These are phyloP conservation scores for Drosophila paranaensis DNA, from an alignment of 2,888 invertebrate species.

Conservation along the genomic window DNA sequence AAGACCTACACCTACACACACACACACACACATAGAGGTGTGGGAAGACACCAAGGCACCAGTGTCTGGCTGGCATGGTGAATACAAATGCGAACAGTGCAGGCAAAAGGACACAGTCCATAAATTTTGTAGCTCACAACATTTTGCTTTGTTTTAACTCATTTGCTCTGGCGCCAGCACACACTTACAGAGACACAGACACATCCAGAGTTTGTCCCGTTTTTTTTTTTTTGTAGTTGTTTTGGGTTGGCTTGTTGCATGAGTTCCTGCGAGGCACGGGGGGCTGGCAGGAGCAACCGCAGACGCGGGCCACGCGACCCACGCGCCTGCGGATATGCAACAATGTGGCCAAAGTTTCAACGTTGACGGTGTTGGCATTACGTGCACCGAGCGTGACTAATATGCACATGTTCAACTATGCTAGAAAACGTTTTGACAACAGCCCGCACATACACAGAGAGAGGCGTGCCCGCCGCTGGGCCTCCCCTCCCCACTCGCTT, in stretches of 20 bases:
- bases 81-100: conserved; percentile 60
- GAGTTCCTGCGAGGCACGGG: background rate
- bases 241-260: background rate
- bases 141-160: conserved; percentile 68
- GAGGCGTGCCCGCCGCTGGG: background rate
- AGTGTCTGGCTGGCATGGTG: conserved; percentile 42
- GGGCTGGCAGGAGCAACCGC: conserved; percentile 32
- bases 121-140: conserved; percentile 66
- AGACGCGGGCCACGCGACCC: conserved; percentile 44
- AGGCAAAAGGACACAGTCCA: conserved; percentile 66
- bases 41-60: conserved; percentile 10
- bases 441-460: conserved; percentile 11
- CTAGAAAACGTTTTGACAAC: conserved; percentile 69
- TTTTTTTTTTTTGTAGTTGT: background rate
- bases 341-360: conserved; percentile 69
- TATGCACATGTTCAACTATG: conserved; percentile 75
- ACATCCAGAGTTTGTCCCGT: background rate
- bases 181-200: background rate
- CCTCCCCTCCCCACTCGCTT: background rate
- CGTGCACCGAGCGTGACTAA: conserved; percentile 74
- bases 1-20: conserved; percentile 21
- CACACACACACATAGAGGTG: background rate
- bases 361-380: conserved; percentile 49
- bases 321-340: conserved; percentile 70
- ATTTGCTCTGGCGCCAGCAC: conserved; percentile 54